A percentile compares a stretch with the other conserved stretches of the same genome.
Conservation (phyloP, 2,113 vertebrate species). For the Urocynchramus pylzowi region DNA sequence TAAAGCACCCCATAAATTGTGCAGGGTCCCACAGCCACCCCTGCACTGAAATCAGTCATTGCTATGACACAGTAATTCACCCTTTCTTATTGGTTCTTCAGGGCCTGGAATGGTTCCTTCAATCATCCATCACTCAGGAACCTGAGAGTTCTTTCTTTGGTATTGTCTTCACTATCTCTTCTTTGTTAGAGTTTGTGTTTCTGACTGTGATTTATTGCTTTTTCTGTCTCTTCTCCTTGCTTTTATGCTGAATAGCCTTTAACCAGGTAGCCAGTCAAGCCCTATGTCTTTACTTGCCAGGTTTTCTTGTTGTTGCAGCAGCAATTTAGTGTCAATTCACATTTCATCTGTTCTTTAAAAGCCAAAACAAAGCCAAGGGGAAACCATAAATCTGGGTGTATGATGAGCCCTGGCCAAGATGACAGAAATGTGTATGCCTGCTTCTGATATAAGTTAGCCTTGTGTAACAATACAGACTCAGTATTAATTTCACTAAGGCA, state of each 20-base stretch:
- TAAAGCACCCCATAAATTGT: not conserved
- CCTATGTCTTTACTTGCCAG: not conserved
- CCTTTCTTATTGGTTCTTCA: not conserved
- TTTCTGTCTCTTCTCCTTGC: not conserved
- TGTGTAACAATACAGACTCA: not conserved
- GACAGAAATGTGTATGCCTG: not conserved
- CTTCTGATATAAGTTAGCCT: not conserved
- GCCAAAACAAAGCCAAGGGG: not conserved
- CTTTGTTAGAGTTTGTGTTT: not conserved
- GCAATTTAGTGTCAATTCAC: not conserved
- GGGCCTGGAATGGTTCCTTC: not conserved
- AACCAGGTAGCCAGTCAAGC: not conserved
- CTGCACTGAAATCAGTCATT: not conserved
- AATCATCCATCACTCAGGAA: not conserved
- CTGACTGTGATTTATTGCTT: not conserved
- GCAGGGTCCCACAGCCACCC: too few relatives aligned
- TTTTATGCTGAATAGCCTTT: not conserved
- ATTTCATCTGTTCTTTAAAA: not conserved
- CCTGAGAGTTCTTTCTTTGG: not conserved
- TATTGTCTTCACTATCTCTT: not conserved
- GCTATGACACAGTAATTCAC: not conserved
- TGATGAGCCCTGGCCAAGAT: not conserved
- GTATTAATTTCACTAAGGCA: not conserved
- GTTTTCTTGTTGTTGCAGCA: not conserved
- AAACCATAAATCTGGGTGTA: not conserved